These are phyloP conservation scores for Stomatorhinus walkeri DNA, from an alignment of 2,797 vertebrate genomes.

Conservation along the genomic window DNA sequence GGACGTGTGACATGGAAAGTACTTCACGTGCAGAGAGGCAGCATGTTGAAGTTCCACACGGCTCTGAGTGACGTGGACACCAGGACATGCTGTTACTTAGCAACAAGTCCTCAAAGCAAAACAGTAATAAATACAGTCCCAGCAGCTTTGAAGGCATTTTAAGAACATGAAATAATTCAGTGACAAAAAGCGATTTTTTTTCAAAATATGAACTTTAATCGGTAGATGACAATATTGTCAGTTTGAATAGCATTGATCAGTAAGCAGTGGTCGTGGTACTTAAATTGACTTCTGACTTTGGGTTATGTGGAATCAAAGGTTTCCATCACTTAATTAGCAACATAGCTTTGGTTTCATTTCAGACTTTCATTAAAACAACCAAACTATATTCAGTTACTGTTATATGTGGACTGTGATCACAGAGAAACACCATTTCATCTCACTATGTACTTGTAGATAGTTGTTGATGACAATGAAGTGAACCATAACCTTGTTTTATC, in stretches of 20 bases:
- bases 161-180: background rate
- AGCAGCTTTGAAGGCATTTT: background rate
- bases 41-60: background rate
- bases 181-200: background rate
- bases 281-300: background rate
- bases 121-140: background rate
- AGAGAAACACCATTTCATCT: background rate
- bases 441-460: background rate
- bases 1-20: background rate
- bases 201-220: background rate
- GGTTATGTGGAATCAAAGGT: background rate
- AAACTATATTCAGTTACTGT: background rate
- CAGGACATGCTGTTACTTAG: background rate
- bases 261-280: background rate
- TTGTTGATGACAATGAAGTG: background rate
- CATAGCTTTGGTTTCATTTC: background rate
- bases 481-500: background rate
- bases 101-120: conserved; percentile 8
- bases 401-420: background rate
- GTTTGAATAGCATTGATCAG: background rate
- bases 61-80: background rate
- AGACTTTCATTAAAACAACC: background rate
- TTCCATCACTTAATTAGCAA: background rate
- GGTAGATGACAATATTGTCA: background rate
- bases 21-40: background rate